Base-by-base conservation (phyloP, 2,888 invertebrate species). In the Digitonthophagus gazella region DNA sequence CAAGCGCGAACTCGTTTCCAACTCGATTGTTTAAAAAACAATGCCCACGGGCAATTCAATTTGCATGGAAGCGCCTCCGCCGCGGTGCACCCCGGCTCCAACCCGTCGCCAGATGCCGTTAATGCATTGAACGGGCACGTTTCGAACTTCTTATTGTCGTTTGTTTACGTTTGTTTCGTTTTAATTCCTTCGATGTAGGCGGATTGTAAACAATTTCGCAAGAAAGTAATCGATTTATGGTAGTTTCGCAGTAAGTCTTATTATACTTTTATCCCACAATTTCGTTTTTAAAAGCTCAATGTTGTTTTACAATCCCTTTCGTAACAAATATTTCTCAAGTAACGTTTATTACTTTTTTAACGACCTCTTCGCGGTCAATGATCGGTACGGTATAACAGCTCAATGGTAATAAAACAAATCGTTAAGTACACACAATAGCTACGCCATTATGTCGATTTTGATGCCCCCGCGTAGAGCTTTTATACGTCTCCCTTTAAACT, bases 1-100 rank as follows among this genome's bases (percentile, higher is more conserved):
- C 58, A 22, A 64, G 65, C 64, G 56, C 55, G 64, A 67, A 64
- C 64, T 69, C 64, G 64, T 67, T 69, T 57, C 67, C 44, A 67
- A 67, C 64, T 69, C 65, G 65, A 69, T 69, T 69, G 68, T 61
- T 65, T 55, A 66, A 69, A 69, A 69, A 66, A 44, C 28, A 44
- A 44, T 44, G 28, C 28, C 28, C 28, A 44, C 28, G 3, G 28
- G 28, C 28, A 44, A 44, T 44, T 44, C 28, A 44, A 44, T 44
- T 44, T 44, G 28, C 28, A 44, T 44, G 28, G 28, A 44, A 44
- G 28, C 11, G 11, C 28, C 28, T 44, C 11, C 28, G 28, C 28
- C 1, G 11, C 28, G 6, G 28, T 44, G 3, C 28, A 44, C 28
- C 11, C 6, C 3, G 3, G 2, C 2, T n/a, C 28, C 11, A 44